phyloP scores from a whole-genome alignment of 53 echinoderm and acorn worm genomes.

The Holothuria scabra region DNA sequence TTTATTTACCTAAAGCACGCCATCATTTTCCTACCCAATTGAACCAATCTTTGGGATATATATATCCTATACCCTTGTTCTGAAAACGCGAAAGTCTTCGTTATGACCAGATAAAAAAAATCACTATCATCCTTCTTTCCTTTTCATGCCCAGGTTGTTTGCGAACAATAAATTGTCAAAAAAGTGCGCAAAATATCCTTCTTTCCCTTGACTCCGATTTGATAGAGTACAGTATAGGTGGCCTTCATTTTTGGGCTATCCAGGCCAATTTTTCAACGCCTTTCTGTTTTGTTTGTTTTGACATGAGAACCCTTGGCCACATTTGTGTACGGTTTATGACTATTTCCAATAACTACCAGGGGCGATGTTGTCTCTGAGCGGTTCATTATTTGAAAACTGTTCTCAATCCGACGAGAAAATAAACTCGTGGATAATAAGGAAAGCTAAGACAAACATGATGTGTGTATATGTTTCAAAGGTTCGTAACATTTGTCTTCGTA shows the following conservation, averaged over 20 bases:
- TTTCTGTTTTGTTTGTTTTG: conserved; percentile 39
- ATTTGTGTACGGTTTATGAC: conserved; percentile 18
- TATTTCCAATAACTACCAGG: conserved; percentile 34
- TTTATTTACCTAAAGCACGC: too few relatives aligned
- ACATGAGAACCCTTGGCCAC: conserved; percentile 21
- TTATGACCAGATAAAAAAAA: too few relatives aligned
- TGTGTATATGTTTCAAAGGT: conserved; percentile 9
- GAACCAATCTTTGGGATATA: too few relatives aligned
- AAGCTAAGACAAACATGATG: conserved; percentile 28
- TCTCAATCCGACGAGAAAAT: conserved; percentile 30
- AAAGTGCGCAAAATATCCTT: too few relatives aligned
- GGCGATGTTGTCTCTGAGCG: conserved; percentile 34
- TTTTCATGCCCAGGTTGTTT: too few relatives aligned
- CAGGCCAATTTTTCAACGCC: conserved; percentile 47
- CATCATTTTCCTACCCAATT: too few relatives aligned
- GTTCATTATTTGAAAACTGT: conserved; percentile 48
- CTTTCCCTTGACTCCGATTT: too few relatives aligned
- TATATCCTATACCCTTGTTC: too few relatives aligned
- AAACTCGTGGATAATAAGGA: conserved; percentile 28
- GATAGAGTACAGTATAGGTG: background rate
- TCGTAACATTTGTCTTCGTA: too few relatives aligned
- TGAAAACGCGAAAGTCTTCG: too few relatives aligned
- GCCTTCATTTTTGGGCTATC: conserved; percentile 25
- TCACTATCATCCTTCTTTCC: too few relatives aligned
- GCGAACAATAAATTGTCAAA: too few relatives aligned